A percentile compares a stretch with the other conserved stretches of the same genome.
Conservation (phyloP, 2,113 vertebrate species). For the Hippopotamus amphibius region DNA sequence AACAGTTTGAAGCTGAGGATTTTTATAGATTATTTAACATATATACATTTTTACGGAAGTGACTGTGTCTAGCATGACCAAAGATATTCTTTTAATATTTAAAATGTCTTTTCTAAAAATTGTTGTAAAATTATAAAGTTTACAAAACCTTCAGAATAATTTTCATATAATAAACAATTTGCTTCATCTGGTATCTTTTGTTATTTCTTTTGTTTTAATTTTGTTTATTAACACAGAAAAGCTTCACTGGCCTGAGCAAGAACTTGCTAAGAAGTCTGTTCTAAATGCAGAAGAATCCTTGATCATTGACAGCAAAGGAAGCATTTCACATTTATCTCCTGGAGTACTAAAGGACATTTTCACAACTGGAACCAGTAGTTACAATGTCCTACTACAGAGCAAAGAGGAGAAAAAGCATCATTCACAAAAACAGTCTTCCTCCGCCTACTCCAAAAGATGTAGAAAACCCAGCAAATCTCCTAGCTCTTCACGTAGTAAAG, state of each 20-base stretch:
- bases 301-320: conserved; percentile 85
- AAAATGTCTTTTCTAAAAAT: conserved; percentile 38
- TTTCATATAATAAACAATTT: conserved; percentile 9
- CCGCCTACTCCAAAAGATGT: conserved; percentile 77
- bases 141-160: conserved; percentile 28
- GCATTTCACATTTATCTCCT: conserved; percentile 85
- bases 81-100: conserved; percentile 39
- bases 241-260: conserved; percentile 93
- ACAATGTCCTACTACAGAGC: conserved; percentile 91
- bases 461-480: conserved; percentile 78
- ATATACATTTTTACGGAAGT: background rate
- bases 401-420: conserved; percentile 89
- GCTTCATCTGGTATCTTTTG: conserved; percentile 69
- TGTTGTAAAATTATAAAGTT: background rate
- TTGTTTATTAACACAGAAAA: conserved; percentile 88
- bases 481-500: conserved; percentile 55
- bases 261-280: conserved; percentile 92
- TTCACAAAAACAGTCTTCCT: conserved; percentile 75
- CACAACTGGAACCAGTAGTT: conserved; percentile 91
- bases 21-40: conserved; percentile 18
- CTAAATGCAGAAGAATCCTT: conserved; percentile 87
- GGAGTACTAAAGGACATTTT: conserved; percentile 91
- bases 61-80: background rate
- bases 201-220: conserved; percentile 70
- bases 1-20: background rate